Percentiles rank a stretch among this genome's conserved stretches.
These are phyloP conservation scores for Pseudocheirus occidentalis DNA, from an alignment of 2,797 vertebrate genomes.

Conservation along the genomic window DNA sequence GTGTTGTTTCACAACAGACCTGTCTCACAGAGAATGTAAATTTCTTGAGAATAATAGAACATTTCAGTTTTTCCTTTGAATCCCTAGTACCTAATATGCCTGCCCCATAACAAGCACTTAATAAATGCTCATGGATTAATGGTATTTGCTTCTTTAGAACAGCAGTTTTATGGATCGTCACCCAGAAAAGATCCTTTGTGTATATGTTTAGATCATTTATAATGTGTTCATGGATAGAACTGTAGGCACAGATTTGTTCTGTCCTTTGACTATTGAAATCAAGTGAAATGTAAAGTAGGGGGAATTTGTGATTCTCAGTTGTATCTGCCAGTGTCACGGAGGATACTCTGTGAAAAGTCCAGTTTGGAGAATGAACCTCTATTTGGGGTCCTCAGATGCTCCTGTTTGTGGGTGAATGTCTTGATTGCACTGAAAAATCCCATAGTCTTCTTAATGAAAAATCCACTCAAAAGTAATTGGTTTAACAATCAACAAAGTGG, in stretches of 20 bases:
- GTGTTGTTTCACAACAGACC: background rate
- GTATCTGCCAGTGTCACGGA: background rate
- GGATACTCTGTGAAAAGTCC: too few relatives aligned
- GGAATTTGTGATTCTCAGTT: background rate
- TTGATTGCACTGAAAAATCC: too few relatives aligned
- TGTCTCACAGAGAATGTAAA: background rate
- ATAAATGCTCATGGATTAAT: background rate
- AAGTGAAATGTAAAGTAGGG: background rate
- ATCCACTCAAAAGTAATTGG: too few relatives aligned
- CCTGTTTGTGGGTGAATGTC: too few relatives aligned
- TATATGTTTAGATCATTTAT: background rate
- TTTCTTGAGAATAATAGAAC: background rate
- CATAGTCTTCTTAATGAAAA: too few relatives aligned
- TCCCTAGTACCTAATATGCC: background rate
- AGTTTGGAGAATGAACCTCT: too few relatives aligned
- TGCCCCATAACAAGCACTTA: too few relatives aligned
- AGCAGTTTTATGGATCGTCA: background rate
- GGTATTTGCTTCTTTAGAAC: background rate
- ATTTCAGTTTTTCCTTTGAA: background rate
- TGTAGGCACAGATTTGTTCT: background rate
- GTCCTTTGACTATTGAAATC: background rate
- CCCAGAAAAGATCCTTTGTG: background rate
- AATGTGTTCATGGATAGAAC: background rate
- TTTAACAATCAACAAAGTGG: too few relatives aligned
- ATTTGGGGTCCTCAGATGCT: too few relatives aligned